Conservation (phyloP, 2,888 invertebrate species). For the Danaus chrysippus region DNA sequence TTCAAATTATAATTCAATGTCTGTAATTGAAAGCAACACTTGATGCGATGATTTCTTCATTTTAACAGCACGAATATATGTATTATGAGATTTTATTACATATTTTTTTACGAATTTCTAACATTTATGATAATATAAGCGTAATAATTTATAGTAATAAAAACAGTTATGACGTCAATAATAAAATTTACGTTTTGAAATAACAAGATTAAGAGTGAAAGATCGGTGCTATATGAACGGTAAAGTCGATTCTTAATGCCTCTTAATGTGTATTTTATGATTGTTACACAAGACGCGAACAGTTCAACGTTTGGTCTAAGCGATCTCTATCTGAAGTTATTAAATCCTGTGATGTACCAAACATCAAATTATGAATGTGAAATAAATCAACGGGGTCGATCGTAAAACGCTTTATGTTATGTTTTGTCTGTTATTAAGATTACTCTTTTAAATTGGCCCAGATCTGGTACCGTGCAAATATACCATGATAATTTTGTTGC, state of each 20-base stretch:
- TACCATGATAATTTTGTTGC: conserved; percentile 32
- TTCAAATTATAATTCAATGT: conserved; percentile 32
- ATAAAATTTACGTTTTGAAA: conserved; percentile 74
- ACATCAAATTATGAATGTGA: conserved; percentile 77
- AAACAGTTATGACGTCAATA: conserved; percentile 67
- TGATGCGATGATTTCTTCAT: conserved; percentile 43
- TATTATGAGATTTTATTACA: conserved; percentile 43
- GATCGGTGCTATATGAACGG: conserved; percentile 58
- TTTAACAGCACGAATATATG: conserved; percentile 48
- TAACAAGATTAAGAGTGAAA: conserved; percentile 74
- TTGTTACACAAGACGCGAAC: conserved; percentile 74
- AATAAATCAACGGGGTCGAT: conserved; percentile 74
- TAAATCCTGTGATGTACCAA: conserved; percentile 75
- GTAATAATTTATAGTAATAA: conserved; percentile 73
- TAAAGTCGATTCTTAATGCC: conserved; percentile 68
- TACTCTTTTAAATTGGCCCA: conserved; percentile 67
- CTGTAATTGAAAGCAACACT: too few species aligned
- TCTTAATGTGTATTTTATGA: conserved; percentile 78
- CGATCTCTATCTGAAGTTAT: conserved; percentile 74
- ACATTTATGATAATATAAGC: conserved; percentile 67
- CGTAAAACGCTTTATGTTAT: conserved; percentile 76
- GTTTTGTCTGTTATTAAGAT: conserved; percentile 66
- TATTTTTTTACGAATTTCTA: conserved; percentile 57
- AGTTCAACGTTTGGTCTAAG: conserved; percentile 71
- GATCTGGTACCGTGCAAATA: conserved; percentile 62